Evolutionary conservation across 2,113 vertebrate genomes (phyloP).

Genomic region (Phrynosoma platyrhinos): DNA sequence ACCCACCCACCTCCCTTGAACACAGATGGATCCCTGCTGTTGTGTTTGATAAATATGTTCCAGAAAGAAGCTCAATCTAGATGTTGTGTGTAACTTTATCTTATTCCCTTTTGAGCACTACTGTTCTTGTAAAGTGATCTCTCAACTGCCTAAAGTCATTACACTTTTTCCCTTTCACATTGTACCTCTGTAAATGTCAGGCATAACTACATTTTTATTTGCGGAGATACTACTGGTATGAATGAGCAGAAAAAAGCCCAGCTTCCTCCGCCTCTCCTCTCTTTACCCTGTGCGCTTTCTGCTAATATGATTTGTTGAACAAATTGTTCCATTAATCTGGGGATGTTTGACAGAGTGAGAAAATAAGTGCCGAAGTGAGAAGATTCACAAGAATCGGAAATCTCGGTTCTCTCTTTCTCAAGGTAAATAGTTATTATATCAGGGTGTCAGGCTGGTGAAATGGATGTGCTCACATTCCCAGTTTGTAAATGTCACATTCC

Average conservation of each 20-base stretch:
- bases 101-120: slow-evolving; percentile 81
- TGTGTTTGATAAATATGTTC: slow-evolving; percentile 81
- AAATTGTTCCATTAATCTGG: slow-evolving; percentile 95
- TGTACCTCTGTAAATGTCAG: slow-evolving; percentile 92
- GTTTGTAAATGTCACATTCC: slow-evolving; percentile 98
- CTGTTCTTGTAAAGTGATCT: slow-evolving; percentile 82
- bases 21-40: slow-evolving; percentile 68
- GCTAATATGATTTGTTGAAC: slow-evolving; percentile 94
- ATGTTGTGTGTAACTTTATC: slow-evolving; percentile 85
- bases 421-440: slow-evolving; percentile 99
- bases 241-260: slow-evolving; percentile 83
- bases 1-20: slow-evolving; percentile 22
- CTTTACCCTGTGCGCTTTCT: slow-evolving; percentile 87
- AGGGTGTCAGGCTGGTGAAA: slow-evolving; percentile 88
- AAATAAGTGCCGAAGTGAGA: slow-evolving; percentile 88
- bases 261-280: slow-evolving; percentile 80
- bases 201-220: slow-evolving; percentile 94
- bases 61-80: slow-evolving; percentile 80
- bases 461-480: slow-evolving; percentile 91
- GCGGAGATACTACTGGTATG: slow-evolving; percentile 86
- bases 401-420: slow-evolving; percentile 89
- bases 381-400: slow-evolving; percentile 88
- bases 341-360: slow-evolving; percentile 89
- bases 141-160: slow-evolving; percentile 88
- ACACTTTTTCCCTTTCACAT: slow-evolving; percentile 85